Evolutionary conservation across 1,140 invertebrate species (phyloP), one percentile per base, ranked within the genome.

Genomic region (Papilio aristodemus): DNA sequence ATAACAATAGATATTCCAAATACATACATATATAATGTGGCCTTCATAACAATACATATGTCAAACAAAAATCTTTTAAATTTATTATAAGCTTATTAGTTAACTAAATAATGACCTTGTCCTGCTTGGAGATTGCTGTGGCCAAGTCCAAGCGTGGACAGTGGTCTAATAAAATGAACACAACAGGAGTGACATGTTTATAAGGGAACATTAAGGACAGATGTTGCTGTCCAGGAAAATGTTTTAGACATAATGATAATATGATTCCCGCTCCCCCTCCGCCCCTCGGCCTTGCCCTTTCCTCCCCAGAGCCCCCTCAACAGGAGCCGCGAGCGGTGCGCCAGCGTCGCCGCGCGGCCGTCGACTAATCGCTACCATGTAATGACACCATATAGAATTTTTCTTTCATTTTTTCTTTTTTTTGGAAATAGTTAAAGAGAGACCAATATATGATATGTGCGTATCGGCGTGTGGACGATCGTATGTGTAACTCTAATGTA

Each of bases 401-500:
- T 85, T 85, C 79, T 86, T 87, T 85, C 78, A 70, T 75, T 78
- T 87, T 83, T 78, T 74, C 79, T 78, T 79, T 83, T 84, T 86
- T 87, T 87, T 87, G 75, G 84, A 83, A 85, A 85, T 84, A 86
- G 81, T 81, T 77, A 81, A 84, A 83, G 69, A 77, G 75, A 79
- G 72, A 82, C 71, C 73, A 78, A 83, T 83, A 80, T 85, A 89
- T 90, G 87, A 90, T 90, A 87, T 90, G 87, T 89, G 86, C 86
- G 86, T 89, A 90, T 84, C 84, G 81, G 80, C 77, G 86, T 87
- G 85, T 90, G 85, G 83, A 87, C 85, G 83, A 86, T 78, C 78
- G 82, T 89, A 88, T 90, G 87, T 87, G 81, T 89, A 86, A 77
- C 78, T 83, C 78, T 74, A 83, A 82, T 87, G 83, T 87, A 87